Conservation (phyloP, 2,888 invertebrate species). For the Metacarcinus magister region DNA sequence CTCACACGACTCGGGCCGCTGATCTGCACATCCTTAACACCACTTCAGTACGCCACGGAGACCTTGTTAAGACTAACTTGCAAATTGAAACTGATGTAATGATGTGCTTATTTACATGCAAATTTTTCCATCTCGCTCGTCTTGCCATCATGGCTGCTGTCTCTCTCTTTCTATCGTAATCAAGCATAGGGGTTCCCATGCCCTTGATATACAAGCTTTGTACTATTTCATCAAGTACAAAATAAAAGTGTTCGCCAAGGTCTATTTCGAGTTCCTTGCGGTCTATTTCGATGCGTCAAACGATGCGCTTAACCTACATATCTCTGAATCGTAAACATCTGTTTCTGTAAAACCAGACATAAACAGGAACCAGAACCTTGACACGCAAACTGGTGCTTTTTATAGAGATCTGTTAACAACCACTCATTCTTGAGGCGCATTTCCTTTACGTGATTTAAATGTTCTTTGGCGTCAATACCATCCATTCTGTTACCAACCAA, state of each 20-base stretch:
- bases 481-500: not conserved
- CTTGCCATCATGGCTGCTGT: not conserved
- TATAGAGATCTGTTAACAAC: no score
- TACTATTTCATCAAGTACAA: not conserved
- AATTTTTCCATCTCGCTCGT: not conserved
- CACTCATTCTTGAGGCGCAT: not conserved
- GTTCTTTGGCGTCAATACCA: not conserved
- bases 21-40: no score
- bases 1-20: no score
- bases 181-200: not conserved
- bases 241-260: no score
- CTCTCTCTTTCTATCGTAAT: not conserved
- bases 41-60: no score
- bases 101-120: not conserved
- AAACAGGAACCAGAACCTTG: not conserved
- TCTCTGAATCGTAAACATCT: not conserved
- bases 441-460: not conserved
- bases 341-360: not conserved
- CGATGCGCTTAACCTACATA: not conserved
- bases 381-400: no score
- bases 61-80: not conserved
- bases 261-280: not conserved
- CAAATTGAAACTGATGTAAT: not conserved
- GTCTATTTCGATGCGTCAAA: not conserved
- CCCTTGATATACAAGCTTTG: not conserved